phyloP scores from a whole-genome alignment of 2,888 invertebrate genomes.

The Zaprionus lineosus region DNA sequence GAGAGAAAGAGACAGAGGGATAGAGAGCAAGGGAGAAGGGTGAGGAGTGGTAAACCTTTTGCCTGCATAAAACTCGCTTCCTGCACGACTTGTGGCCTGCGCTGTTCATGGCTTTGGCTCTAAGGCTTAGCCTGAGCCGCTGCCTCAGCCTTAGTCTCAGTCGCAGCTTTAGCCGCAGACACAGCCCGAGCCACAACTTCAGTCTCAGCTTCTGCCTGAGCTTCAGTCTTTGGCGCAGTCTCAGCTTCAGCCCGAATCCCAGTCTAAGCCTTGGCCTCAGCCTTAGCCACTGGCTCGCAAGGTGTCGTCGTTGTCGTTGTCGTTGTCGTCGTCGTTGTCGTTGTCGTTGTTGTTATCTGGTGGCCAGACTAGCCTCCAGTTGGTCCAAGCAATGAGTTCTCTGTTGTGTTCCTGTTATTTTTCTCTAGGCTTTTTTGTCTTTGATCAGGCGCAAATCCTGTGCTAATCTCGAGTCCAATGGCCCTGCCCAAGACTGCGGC shows the following conservation, averaged over 20 bases:
- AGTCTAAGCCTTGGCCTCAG: constrained; percentile 17
- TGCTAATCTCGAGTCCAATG: constrained; percentile 70
- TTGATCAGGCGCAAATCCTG: constrained; percentile 69
- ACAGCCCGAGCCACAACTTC: constrained; percentile 20
- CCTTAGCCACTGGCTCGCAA: constrained; percentile 48
- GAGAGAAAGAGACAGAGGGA: not conserved
- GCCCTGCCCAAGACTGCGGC: constrained; percentile 44
- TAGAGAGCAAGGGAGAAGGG: no score
- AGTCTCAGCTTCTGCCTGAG: constrained; percentile 18
- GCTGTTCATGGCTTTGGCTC: constrained; percentile 18
- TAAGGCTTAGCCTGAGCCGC: constrained; percentile 15
- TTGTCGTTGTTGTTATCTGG: constrained; percentile 29
- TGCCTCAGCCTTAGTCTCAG: constrained; percentile 20
- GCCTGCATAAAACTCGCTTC: constrained; percentile 73
- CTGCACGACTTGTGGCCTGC: constrained; percentile 68
- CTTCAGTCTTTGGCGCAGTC: constrained; percentile 9
- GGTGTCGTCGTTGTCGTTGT: constrained; percentile 60
- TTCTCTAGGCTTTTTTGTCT: constrained; percentile 53
- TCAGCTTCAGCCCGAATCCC: constrained; percentile 15
- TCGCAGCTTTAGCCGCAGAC: constrained; percentile 36
- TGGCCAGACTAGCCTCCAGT: constrained; percentile 26
- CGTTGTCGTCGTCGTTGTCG: constrained; percentile 15
- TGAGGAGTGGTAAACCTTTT: constrained; percentile 60
- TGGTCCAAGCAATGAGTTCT: not conserved
- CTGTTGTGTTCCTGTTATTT: constrained; percentile 25